Base-by-base conservation (phyloP, 2,113 vertebrate genomes). In the Ammodramus savannarum region DNA sequence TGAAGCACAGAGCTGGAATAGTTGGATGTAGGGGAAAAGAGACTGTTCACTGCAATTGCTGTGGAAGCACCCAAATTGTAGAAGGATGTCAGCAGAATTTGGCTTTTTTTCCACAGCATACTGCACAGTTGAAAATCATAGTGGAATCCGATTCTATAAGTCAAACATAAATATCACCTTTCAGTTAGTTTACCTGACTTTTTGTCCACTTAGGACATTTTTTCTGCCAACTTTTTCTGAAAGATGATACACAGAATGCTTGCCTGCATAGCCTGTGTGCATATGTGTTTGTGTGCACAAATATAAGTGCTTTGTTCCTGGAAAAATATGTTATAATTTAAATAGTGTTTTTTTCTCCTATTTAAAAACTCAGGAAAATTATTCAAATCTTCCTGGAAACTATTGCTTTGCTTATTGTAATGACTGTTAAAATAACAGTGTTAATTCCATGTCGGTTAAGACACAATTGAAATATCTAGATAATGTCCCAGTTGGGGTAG, bases 161-260 rank as follows among this genome's bases (percentile, higher is more conserved):
- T 94, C 29, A 91, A 77, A 66, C 26, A 80, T 55, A 91, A 80
- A 41, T 95, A 95, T 91, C 81, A 61, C 10, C 7, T 89, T 89
- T 85, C 82, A 29, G 49, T 90, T 88, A 43, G 19, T 66, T 83
- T 88, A 6, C 38, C n/a, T 91, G 82, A 75, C 78, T 74, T 93
- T 80, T 77, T 74, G 27, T 91, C 51, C 79, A 51, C 43, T 59
- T 36, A 41, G 32, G 48, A 85, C 32, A 25, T 44, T 51, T 78
- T 73, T 80, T 59, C 54, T 95, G 85, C 23, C 66, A 93, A 16
- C 15, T 32, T 90, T 78, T 85, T 85, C 59, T 84, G 85, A 74
- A 90, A 96, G 78, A 32, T 86, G 75, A 85, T 91, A 81, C 46
- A 55, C 27, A 74, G 51, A 91, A 80, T 57, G 55, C 16, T 63